Percentiles rank a stretch among this genome's conserved stretches.
Evolutionary conservation across 2,113 vertebrate species (phyloP).

Genomic region (Edolisoma coerulescens): DNA sequence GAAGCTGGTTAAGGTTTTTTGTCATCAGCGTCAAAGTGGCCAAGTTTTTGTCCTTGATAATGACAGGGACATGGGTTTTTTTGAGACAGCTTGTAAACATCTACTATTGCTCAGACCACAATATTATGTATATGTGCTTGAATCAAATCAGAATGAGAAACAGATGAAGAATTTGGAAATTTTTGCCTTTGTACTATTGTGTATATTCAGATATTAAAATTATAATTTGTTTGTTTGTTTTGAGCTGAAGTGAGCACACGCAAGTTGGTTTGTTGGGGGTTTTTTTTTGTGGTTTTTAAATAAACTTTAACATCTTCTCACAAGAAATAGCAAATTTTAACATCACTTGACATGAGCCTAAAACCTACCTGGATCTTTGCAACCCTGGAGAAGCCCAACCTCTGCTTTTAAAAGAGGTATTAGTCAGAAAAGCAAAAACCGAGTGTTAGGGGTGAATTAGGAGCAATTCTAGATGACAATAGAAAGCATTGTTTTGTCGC

Average conservation of each 20-base stretch:
- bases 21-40: neutral
- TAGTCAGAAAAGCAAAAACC: neutral
- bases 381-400: neutral
- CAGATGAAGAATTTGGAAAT: neutral
- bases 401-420: neutral
- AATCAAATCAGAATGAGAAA: neutral
- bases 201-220: neutral
- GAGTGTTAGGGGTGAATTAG: neutral
- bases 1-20: neutral
- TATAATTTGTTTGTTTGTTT: neutral
- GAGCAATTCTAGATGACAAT: neutral
- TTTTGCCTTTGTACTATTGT: neutral
- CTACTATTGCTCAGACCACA: neutral
- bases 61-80: neutral
- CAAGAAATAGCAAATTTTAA: neutral
- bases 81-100: neutral
- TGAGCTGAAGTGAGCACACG: neutral
- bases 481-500: rapidly evolving
- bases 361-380: neutral
- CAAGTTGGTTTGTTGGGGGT: neutral
- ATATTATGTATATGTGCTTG: neutral
- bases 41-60: neutral
- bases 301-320: neutral
- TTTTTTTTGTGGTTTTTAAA: neutral
- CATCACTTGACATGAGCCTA: neutral